Evolutionary conservation across 2,113 vertebrate genomes (phyloP), one percentile per base, ranked within the genome.

Genomic region (Pituophis catenifer): DNA sequence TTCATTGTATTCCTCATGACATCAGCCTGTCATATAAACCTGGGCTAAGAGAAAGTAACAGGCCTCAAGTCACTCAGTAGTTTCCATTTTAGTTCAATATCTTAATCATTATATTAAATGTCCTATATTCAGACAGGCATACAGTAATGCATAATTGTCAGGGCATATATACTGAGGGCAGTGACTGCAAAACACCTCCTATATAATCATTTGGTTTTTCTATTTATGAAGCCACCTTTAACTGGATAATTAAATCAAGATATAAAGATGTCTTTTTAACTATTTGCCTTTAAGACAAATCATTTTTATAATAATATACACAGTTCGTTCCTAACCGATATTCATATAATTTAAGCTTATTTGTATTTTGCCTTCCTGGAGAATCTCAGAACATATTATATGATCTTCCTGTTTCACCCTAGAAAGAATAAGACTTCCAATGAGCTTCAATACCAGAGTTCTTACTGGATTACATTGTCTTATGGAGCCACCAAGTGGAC

Each of bases 401-500:
- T 81, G 33, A 44, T 44, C 75, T 44, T 81, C 8, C 33, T 44
- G 17, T 44, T 81, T 81, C 33, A 44, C 33, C 75, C 8, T 81
- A 17, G 17, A 81, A 81, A 17, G 33, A 21, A 81, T 81, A 81
- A 38, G 8, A 19, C 75, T 81, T 38, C 75, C 75, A 44, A 21
- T 21, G 33, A 81, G 75, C 33, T 81, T 44, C 75, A 81, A 38
- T 3, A 44, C 33, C 1, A 3, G 75, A 81, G 33, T 81, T 23
- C 75, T 8, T 9, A 81, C 33, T 81, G 75, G 75, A 44, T 44
- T 88, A 54, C 13, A 88, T 17, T 53, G 94, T 93, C 95, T 93
- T 94, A 87, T 81, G 93, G 95, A 52, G 95, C 96, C 97, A 93
- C 92, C 97, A 88, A 24, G 97, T 95, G 97, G 96, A 91, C 90